Evolutionary conservation across 2,113 vertebrate genomes (phyloP).

Genomic region (Aythya baeri): DNA sequence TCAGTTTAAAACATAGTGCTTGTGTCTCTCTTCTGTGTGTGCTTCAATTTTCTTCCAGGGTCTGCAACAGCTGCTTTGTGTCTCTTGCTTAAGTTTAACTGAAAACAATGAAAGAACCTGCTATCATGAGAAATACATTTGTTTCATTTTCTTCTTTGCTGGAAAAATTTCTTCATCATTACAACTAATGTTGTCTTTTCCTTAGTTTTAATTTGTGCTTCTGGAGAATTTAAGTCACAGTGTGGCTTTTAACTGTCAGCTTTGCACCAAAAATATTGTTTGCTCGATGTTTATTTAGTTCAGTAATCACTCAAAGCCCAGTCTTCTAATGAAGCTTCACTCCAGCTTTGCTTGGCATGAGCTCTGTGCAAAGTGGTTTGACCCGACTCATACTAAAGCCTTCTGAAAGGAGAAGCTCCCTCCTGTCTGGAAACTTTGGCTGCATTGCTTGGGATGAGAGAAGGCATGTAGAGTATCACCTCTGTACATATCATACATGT

Average conservation of each 20-base stretch:
- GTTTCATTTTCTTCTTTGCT: not conserved
- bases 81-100: not conserved
- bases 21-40: not conserved
- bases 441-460: not conserved
- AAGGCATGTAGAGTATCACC: not conserved
- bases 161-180: not conserved
- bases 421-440: not conserved
- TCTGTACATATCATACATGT: not conserved
- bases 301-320: not conserved
- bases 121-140: not conserved
- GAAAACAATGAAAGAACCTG: not conserved
- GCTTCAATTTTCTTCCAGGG: not conserved
- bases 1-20: not conserved
- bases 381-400: not conserved
- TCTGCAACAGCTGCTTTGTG: not conserved
- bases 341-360: not conserved
- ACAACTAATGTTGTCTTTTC: not conserved
- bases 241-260: not conserved
- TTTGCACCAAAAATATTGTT: not conserved
- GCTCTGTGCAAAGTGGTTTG: not conserved
- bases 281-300: not conserved
- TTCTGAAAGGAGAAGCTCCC: not conserved
- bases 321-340: not conserved
- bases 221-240: not conserved
- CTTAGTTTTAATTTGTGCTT: not conserved